phyloP scores from a whole-genome alignment of 1,140 invertebrate species.

The Microplitis demolitor region DNA sequence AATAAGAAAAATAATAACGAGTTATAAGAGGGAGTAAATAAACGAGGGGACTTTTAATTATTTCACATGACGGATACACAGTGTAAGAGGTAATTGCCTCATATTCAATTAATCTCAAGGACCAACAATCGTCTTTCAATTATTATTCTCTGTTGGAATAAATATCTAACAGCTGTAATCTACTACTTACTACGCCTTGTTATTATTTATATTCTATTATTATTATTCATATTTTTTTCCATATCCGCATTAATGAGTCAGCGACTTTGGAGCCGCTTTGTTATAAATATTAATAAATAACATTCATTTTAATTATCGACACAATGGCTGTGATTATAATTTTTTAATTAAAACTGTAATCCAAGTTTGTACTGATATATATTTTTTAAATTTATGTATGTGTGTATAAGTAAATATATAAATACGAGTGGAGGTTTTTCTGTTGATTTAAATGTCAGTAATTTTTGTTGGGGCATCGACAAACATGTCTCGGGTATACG shows the following conservation, averaged over 20 bases:
- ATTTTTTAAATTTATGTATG: not conserved
- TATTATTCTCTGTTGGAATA: constrained; percentile 22
- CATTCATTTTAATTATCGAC: no score
- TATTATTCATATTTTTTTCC: not conserved
- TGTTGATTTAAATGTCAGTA: constrained; percentile 1
- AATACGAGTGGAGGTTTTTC: not conserved
- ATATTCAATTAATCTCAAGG: constrained; percentile 35
- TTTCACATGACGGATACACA: constrained; percentile 25
- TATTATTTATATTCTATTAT: not conserved
- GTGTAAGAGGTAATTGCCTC: constrained; percentile 32
- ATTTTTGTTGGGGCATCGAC: constrained; percentile 6
- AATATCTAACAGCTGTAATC: not conserved
- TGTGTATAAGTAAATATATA: not conserved
- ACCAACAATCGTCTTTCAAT: constrained; percentile 32
- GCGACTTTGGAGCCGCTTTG: no score
- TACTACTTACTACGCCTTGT: not conserved
- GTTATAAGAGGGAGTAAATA: no score
- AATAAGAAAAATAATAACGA: not conserved
- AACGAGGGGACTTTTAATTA: constrained; percentile 30
- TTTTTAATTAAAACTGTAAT: no score
- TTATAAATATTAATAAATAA: no score
- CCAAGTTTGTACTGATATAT: not conserved
- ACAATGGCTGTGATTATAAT: not conserved
- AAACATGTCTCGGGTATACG: constrained; percentile 14
- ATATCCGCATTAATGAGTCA: not conserved